phyloP scores from a whole-genome alignment of 2,888 invertebrate species.

The Osedax frankpressi region DNA sequence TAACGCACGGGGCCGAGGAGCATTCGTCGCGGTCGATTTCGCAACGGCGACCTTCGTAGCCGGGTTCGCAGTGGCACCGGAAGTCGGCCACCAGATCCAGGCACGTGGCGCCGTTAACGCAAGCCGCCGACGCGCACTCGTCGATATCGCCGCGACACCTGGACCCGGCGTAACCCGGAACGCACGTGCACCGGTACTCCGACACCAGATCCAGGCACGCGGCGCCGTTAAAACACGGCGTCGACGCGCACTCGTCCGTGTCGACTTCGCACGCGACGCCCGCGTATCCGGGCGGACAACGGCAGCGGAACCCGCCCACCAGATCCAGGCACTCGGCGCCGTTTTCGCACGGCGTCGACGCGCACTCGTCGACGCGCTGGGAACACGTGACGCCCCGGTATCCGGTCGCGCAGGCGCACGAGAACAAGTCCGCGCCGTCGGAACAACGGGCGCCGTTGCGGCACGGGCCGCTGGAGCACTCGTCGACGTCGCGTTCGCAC shows the following conservation, averaged over 20 bases:
- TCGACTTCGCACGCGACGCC: constrained; percentile 31
- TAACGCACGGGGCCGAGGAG: constrained; percentile 26
- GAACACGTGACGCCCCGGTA: constrained; percentile 55
- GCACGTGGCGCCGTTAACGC: constrained; percentile 22
- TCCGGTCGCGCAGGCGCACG: constrained; percentile 23
- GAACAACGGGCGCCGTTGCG: constrained; percentile 26
- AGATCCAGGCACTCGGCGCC: constrained; percentile 21
- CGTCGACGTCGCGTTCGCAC: constrained; percentile 29
- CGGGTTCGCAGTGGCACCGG: constrained; percentile 27
- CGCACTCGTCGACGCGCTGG: constrained; percentile 43
- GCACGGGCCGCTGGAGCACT: constrained; percentile 30
- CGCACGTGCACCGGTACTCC: constrained; percentile 25
- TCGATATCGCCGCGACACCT: constrained; percentile 57
- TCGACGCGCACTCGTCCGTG: constrained; percentile 23
- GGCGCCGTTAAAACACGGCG: constrained; percentile 11
- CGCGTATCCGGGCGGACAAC: constrained; percentile 30
- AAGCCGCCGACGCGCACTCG: constrained; percentile 24
- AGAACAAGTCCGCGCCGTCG: neutral
- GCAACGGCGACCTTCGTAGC: constrained; percentile 17
- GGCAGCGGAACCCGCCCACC: constrained; percentile 27
- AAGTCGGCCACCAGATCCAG: constrained; percentile 27
- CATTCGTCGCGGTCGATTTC: constrained; percentile 17
- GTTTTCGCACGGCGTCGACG: constrained; percentile 23
- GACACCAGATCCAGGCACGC: constrained; percentile 16
- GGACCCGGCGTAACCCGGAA: constrained; percentile 19